phyloP scores from a whole-genome alignment of 2,113 vertebrate genomes.

The Onychostoma macrolepis region DNA sequence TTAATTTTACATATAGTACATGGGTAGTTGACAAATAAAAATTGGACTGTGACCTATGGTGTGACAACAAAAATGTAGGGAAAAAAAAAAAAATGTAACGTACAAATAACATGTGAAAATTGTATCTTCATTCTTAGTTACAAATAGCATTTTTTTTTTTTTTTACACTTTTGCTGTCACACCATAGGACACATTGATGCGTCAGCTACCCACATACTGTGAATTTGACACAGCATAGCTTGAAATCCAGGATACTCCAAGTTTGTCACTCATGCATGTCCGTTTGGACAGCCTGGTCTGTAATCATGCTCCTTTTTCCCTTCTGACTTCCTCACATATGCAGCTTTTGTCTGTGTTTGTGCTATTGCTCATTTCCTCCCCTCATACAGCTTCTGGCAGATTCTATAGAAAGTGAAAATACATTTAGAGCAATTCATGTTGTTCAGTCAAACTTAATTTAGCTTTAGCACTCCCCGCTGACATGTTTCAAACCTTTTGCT shows the following conservation, averaged over 20 bases:
- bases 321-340: background rate
- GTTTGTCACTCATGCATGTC: background rate
- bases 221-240: background rate
- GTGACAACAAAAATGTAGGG: no score
- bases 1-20: background rate
- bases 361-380: background rate
- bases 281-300: background rate
- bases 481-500: background rate
- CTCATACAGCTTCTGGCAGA: slow-evolving; percentile 60
- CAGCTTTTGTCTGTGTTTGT: slow-evolving; percentile 22
- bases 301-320: background rate
- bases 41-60: no score
- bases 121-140: no score
- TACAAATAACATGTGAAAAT: no score
- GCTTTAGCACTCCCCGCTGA: background rate
- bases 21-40: no score
- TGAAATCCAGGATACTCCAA: background rate
- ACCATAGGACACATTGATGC: no score
- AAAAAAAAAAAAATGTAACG: no score
- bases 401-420: slow-evolving; percentile 6
- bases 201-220: no score
- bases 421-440: background rate
- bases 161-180: no score
- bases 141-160: no score
- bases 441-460: slow-evolving; percentile 9